Base-by-base conservation (phyloP, 2,797 vertebrate species). In the Heteromormyrus szaboi region DNA sequence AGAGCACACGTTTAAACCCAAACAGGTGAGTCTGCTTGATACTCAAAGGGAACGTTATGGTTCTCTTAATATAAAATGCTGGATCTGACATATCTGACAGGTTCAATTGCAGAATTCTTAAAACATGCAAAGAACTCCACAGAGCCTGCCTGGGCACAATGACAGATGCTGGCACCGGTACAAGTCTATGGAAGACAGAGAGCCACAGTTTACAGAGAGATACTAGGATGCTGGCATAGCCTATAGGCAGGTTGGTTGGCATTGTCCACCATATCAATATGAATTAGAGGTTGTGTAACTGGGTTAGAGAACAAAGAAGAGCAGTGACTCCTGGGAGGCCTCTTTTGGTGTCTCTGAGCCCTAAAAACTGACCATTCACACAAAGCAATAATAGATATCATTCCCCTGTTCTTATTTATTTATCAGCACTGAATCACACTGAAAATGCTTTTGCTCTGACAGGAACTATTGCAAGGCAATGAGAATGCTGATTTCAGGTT, bases 101-200 rank as follows among this genome's bases (percentile, higher is more conserved):
- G 48, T 84, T 51, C 46, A 85, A 14, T 5, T 29, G 81, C 81
- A 51, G 81, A 48, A 51, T 44, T 2, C 22, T 85, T 85, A 22
- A 85, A 81, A 85, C n/a, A 12, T 22, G 44, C 44, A 85, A 22
- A 51, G 44, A 7, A 85, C 46, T 46, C 46, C 46, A 85, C 81
- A 85, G 37, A 81, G 81, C 81, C 81, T 85, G 81, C 48, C n/a
- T 17, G 81, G 81, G n/a, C 81, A 11, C 41, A 84, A 50, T 84
- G 81, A 50, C 46, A 22, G 44, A 84, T 50, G 7, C 81, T 29
- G 46, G 44, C 81, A 51, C 22, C 2, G 8, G 46, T 14, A 85
- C 81, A 25, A 29, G 48, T 51, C 81, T 17, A 50, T 51, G 81
- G 11, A 51, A 48, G 22, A 85, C n/a, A 2, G 81, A 84, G 81